Evolutionary conservation across 2,888 invertebrate species (phyloP), one percentile per base, ranked within the genome.

Genomic region (Xanthorhoe spadicearia): DNA sequence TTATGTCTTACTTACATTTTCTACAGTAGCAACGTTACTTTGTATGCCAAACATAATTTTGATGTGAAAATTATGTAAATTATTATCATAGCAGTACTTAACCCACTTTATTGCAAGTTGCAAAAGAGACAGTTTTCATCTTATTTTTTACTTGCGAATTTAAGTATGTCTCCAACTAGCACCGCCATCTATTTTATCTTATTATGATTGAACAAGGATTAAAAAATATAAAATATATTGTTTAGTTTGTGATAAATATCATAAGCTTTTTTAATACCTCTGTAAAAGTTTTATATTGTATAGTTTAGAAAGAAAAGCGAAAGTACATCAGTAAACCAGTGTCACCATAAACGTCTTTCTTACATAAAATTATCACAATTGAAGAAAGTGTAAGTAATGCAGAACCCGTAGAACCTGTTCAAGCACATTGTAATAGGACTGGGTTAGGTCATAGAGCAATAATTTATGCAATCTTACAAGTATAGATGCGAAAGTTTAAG

Each of bases 281-380:
- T n/a, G n/a, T n/a, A n/a, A n/a, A n/a, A n/a, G n/a, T n/a, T n/a
- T n/a, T n/a, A n/a, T n/a, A n/a, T n/a, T n/a, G n/a, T n/a, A n/a
- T n/a, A n/a, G n/a, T n/a, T n/a, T n/a, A n/a, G n/a, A n/a, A n/a
- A n/a, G n/a, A n/a, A n/a, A n/a, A n/a, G n/a, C n/a, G n/a, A n/a
- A n/a, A 38, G 13, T 38, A 38, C 38, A 38, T 10, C 1, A 10
- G 38, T 38, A 10, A 2, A 38, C 10, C 38, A 38, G 8, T 13
- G 38, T 43, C 38, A 43, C 13, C 38, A 43, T 43, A 35, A 53
- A 61, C 18, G 35, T 48, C 4, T 50, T 54, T 54, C 23, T 61
- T 61, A 23, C 55, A 38, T 46, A 62, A 56, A 62, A 46, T 43
- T 62, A 43, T 28, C 18, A 56, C 56, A 56, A 56, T 51, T 51